These are phyloP conservation scores for Pogona vitticeps DNA, from an alignment of 2,113 vertebrate species.

Conservation along the genomic window DNA sequence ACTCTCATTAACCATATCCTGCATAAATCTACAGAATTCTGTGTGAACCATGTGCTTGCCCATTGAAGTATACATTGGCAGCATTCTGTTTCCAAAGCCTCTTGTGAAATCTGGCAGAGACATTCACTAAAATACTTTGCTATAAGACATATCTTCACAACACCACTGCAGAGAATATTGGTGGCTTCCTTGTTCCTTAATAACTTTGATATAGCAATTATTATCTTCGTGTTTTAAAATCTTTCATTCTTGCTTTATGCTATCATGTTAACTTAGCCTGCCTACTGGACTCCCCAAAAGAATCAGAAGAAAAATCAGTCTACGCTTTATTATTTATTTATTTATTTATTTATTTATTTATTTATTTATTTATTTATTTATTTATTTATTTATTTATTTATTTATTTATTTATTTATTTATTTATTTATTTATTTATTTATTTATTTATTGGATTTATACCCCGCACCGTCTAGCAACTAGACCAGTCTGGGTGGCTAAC, in stretches of 20 bases:
- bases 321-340: too few species aligned
- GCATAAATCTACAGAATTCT: not conserved
- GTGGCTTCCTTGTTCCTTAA: not conserved
- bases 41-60: not conserved
- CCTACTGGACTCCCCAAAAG: not conserved
- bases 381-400: too few species aligned
- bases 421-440: too few species aligned
- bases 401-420: too few species aligned
- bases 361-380: too few species aligned
- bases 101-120: fast-evolving
- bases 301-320: too few species aligned
- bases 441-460: too few species aligned
- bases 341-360: too few species aligned
- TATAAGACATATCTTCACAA: not conserved
- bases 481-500: too few species aligned
- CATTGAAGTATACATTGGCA: not conserved
- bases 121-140: not conserved
- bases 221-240: not conserved
- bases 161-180: not conserved
- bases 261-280: not conserved
- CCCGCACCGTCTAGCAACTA: too few species aligned
- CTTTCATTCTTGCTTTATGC: not conserved
- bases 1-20: not conserved
- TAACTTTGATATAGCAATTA: not conserved
- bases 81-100: not conserved